Base-by-base conservation (phyloP, 1,140 invertebrate genomes). In the Trigoniulus corallinus region DNA sequence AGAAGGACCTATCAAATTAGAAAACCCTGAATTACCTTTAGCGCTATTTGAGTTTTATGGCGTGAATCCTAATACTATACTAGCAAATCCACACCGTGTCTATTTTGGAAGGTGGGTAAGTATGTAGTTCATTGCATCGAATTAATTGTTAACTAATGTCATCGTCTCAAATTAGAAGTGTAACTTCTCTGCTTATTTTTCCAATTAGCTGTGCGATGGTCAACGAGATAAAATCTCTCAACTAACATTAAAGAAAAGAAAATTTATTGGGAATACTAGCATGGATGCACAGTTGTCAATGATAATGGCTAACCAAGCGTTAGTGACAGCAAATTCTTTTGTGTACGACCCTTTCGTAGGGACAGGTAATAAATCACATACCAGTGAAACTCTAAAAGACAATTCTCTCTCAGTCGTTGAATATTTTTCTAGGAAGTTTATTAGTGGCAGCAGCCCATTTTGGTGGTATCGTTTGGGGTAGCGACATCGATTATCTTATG, bases 191-290 rank as follows among this genome's bases (percentile, higher is more conserved):
- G 15, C 18, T 55, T 29, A 21, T 39, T 23, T 23, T 23, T 18
- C 24, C 42, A 51, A 57, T 7, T 48, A 69, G 86, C 66, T 88
- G 61, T 73, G 76, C 27, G 77, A 84, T 68, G 88, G 89, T 1
- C 80, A 88, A 64, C 72, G 89, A 52, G 74, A 84, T 54, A 67
- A 82, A 22, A 84, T 93, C 29, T 70, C 77, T 54, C 73, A 80
- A 51, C 76, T 88, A 44, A 88, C 87, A 1, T 62, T 95, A 23
- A 93, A 93, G 68, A 82, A 76, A 25, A 73, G 92, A 21, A 87
- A 87, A 69, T 97, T 94, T 64, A 95, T 97, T 62, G 91, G 89
- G 3, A 97, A 95, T 62, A 98, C 93, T 0, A 89, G 84, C 59
- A 97, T 98, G 93, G 92, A 97, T 67, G 80, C 92, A 0, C 82